Evolutionary conservation across 2,113 vertebrate species (phyloP).

Genomic region (Phalacrocorax carbo): DNA sequence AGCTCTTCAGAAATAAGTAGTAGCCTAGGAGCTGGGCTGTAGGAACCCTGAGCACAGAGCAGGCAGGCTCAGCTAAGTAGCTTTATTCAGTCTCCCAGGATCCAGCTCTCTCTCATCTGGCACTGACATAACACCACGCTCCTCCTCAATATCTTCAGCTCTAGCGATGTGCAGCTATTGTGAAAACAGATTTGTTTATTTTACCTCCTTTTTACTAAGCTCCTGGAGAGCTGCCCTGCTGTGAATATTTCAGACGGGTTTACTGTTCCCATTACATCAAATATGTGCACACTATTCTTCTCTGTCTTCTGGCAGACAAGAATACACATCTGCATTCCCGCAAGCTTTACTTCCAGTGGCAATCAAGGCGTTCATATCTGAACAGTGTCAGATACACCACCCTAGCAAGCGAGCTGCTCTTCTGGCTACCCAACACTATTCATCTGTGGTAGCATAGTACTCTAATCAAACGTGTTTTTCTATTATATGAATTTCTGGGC

Average conservation of each 20-base stretch:
- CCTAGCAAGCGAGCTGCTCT: background rate
- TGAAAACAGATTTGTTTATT: background rate
- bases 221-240: background rate
- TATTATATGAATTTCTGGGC: background rate
- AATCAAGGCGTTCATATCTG: background rate
- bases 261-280: background rate
- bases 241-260: constrained; percentile 5
- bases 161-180: background rate
- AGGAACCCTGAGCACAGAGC: background rate
- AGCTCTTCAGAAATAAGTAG: background rate
- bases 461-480: background rate
- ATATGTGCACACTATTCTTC: background rate
- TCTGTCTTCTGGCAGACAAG: background rate
- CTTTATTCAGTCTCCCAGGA: background rate
- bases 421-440: background rate
- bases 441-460: background rate
- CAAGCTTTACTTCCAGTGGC: background rate
- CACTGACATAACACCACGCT: background rate
- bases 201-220: background rate
- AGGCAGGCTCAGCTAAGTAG: background rate
- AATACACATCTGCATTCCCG: background rate
- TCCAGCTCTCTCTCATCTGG: background rate
- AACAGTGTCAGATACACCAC: background rate
- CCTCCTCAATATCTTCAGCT: background rate
- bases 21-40: background rate